These are phyloP conservation scores for Pseudanteris insignis DNA, from an alignment of 2,888 invertebrate species.

Conservation along the genomic window DNA sequence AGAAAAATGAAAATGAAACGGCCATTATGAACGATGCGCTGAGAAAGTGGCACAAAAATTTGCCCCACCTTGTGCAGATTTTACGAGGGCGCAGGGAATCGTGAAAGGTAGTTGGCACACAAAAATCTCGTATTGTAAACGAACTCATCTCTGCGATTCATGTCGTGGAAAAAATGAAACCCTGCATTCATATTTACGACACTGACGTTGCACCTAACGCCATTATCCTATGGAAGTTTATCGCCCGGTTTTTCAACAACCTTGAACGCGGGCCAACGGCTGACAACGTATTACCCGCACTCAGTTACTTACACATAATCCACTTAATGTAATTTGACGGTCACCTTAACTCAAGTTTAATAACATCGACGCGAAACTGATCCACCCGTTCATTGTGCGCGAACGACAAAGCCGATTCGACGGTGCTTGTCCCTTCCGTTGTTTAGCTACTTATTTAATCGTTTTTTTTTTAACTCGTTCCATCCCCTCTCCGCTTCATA, in stretches of 20 bases:
- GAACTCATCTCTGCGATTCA: constrained; percentile 13
- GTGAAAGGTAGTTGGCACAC: constrained; percentile 22
- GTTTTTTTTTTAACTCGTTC: too few species aligned
- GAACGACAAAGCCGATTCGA: constrained; percentile 1
- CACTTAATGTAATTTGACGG: neutral
- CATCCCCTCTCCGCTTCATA: too few species aligned
- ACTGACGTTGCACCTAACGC: too few species aligned
- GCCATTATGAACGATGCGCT: neutral
- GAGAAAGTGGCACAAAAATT: constrained; percentile 15
- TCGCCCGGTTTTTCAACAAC: constrained; percentile 3
- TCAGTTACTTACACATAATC: neutral
- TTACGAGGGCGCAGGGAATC: constrained; percentile 27
- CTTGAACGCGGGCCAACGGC: constrained; percentile 6
- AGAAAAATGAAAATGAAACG: neutral
- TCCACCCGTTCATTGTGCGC: neutral
- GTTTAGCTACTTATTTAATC: constrained; percentile 19
- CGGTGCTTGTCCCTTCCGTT: constrained; percentile 3
- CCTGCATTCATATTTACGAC: constrained; percentile 29
- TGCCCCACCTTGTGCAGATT: constrained; percentile 6
- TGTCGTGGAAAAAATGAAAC: constrained; percentile 29
- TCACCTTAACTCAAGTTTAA: neutral
- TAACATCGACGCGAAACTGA: neutral
- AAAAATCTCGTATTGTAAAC: constrained; percentile 14
- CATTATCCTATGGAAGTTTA: too few species aligned
- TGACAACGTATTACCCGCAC: constrained; percentile 1